Evolutionary conservation across 2,113 vertebrate species (phyloP), one percentile per base, ranked within the genome.

Genomic region (Oncorhynchus tshawytscha): DNA sequence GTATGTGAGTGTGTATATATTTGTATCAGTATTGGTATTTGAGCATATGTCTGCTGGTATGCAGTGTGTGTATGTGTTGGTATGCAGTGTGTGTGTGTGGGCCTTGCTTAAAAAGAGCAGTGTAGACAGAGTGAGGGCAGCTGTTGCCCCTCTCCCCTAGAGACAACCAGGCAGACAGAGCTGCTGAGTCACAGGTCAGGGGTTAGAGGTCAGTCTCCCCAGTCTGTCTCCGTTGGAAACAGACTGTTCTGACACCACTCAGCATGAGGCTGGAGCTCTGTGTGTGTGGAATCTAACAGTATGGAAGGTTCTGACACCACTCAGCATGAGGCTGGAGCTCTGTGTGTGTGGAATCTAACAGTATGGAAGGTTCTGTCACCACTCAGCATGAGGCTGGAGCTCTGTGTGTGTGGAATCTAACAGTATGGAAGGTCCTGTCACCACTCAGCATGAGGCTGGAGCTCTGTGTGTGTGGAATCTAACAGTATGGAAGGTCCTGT

Each of bases 151-250:
- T 57, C 70, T 76, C 77, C 67, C 69, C 39, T 11, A 71, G 25
- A 51, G n/a, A 49, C 66, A 24, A 3, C 18, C 54, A 59, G 60
- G 67, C 59, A 84, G 64, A 29, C 39, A 45, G 16, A 83, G 70
- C 78, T 77, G 0, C 78, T 66, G 12, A 76, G 71, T 72, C 74
- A 72, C 74, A 78, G 69, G 82, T 75, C 59, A 57, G 74, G 81
- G 88, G 89, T 91, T 87, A 92, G 85, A 91, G 90, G 9, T 39
- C 39, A 39, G 39, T 73, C 77, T 62, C 64, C 45, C 67, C 70
- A 74, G 24, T 39, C n/a, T 74, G 31, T 51, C 51, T 70, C 39
- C 65, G 78, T 34, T 34, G 67, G 45, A 71, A 66, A 39, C 59
- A 51, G 80, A 90, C 87, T 1, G 31, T 6, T 89, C 85, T 78